Evolutionary conservation across 2,113 vertebrate genomes (phyloP).

Genomic region (Loxodonta africana): DNA sequence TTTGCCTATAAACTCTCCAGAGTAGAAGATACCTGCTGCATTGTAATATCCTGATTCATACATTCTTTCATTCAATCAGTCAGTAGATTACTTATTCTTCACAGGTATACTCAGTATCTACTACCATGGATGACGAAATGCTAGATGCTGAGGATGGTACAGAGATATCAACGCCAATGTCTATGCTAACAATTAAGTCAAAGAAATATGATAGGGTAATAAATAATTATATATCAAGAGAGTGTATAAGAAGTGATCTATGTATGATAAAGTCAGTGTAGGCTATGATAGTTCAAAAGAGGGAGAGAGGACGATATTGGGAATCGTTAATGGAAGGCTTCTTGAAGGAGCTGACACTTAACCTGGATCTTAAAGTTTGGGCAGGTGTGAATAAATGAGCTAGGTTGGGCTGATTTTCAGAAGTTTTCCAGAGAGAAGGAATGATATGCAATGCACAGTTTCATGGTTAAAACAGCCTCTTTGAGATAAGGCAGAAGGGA

Average conservation of each 20-base stretch:
- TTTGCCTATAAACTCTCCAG: neutral
- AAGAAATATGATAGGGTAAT: neutral
- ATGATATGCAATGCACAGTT: neutral
- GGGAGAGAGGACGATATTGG: neutral
- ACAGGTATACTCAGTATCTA: neutral
- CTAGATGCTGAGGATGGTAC: neutral
- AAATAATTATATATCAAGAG: neutral
- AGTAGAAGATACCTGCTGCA: neutral
- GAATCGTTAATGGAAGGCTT: neutral
- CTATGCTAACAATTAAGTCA: neutral
- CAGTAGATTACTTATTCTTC: neutral
- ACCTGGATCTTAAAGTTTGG: neutral
- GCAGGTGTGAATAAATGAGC: neutral
- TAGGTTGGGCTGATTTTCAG: neutral
- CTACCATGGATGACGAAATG: conserved; percentile 4
- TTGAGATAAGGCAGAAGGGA: neutral
- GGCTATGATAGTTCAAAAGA: neutral
- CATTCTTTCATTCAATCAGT: neutral
- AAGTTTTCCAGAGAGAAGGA: neutral
- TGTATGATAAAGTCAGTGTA: neutral
- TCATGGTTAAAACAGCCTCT: neutral
- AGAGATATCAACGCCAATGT: neutral
- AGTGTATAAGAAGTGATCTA: neutral
- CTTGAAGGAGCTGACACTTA: neutral
- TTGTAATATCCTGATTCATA: neutral